These are phyloP conservation scores for Zelleria hepariella DNA, from an alignment of 2,888 invertebrate species.

Conservation along the genomic window DNA sequence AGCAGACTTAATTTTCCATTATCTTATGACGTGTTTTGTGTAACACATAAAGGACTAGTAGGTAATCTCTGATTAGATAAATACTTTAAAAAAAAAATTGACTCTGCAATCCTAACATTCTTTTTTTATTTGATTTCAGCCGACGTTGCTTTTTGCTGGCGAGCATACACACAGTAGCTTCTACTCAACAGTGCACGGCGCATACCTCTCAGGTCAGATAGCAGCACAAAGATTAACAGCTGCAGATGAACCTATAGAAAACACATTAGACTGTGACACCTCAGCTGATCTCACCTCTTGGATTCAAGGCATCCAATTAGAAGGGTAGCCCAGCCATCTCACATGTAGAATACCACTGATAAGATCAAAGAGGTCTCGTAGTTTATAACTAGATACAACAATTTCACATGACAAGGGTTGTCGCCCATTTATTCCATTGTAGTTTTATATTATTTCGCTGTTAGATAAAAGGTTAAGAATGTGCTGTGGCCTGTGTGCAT, in stretches of 20 bases:
- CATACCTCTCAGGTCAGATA: conserved; percentile 87
- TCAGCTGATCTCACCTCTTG: conserved; percentile 88
- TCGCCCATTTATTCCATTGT: neutral
- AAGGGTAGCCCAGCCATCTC: conserved; percentile 39
- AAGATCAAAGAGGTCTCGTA: neutral
- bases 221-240: conserved; percentile 82
- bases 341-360: neutral
- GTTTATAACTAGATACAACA: neutral
- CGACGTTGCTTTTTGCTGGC: conserved; percentile 90
- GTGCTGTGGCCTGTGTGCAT: neutral
- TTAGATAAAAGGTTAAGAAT: neutral
- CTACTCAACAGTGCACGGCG: conserved; percentile 96
- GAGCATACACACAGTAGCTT: conserved; percentile 96
- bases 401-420: neutral
- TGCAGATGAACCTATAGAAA: conserved; percentile 74
- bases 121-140: conserved; percentile 66
- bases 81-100: no score
- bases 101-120: neutral
- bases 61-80: no score
- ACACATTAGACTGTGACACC: conserved; percentile 80
- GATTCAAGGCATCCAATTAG: conserved; percentile 89
- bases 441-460: neutral
- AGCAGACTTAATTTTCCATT: no score
- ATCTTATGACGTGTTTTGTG: no score
- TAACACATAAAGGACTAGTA: no score